phyloP scores from a whole-genome alignment of 2,797 vertebrate species.

The Sebastes diploproa region DNA sequence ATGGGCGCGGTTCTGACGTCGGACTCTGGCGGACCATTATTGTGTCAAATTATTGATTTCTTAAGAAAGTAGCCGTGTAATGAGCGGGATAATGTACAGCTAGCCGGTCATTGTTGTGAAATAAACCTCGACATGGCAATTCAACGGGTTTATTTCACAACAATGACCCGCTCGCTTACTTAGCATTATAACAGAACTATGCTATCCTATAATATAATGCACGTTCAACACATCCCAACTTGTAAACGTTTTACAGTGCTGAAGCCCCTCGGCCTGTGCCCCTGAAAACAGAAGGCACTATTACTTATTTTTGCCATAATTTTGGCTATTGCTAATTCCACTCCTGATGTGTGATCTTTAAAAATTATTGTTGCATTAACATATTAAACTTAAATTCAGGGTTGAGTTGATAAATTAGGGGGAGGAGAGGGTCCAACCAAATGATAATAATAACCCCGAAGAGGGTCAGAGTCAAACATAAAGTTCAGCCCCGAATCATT shows the following conservation, averaged over 20 bases:
- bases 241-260: background rate
- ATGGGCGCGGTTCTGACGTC: fast-evolving
- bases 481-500: background rate
- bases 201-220: background rate
- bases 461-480: background rate
- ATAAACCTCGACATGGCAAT: no score
- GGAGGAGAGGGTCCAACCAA: background rate
- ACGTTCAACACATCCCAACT: background rate
- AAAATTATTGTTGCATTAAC: background rate
- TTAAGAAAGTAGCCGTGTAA: no score
- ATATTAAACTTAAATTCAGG: background rate
- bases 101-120: no score
- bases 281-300: background rate
- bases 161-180: background rate
- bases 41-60: no score
- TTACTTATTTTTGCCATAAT: background rate
- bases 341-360: background rate
- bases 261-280: background rate
- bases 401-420: background rate
- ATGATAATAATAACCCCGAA: background rate
- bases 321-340: background rate
- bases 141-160: no score
- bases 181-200: background rate
- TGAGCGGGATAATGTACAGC: no score
- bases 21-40: no score